These are phyloP conservation scores for Heliconius eleuchia DNA, from an alignment of 1,140 invertebrate genomes.

Conservation along the genomic window DNA sequence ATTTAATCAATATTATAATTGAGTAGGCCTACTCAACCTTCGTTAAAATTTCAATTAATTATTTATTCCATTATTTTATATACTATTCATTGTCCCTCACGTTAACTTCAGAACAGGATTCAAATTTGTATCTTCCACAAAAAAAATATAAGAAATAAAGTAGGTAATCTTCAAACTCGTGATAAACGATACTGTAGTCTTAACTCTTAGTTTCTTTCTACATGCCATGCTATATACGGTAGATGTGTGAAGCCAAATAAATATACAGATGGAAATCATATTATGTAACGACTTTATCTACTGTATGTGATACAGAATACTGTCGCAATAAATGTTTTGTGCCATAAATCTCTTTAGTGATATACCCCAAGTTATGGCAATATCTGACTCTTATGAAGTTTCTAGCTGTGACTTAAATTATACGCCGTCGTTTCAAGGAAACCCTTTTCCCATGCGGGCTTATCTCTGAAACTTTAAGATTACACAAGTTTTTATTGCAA, in stretches of 20 bases:
- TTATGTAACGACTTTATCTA: neutral
- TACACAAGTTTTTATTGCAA: slow-evolving; percentile 19
- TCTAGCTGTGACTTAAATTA: slow-evolving; percentile 5
- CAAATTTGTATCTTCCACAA: too few species aligned
- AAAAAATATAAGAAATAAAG: too few species aligned
- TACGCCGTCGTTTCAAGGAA: slow-evolving; percentile 3
- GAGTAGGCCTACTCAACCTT: too few species aligned
- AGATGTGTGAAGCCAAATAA: neutral
- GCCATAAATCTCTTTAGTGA: neutral
- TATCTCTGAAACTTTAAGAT: slow-evolving; percentile 7
- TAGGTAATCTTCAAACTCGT: too few species aligned
- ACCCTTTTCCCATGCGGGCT: slow-evolving; percentile 3
- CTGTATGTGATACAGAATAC: neutral
- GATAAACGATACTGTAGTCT: too few species aligned
- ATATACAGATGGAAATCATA: neutral
- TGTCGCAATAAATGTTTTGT: slow-evolving; percentile 4
- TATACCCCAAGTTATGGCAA: neutral
- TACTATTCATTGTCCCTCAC: too few species aligned
- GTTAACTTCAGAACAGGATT: too few species aligned
- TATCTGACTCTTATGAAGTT: slow-evolving; percentile 6
- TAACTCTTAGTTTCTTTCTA: too few species aligned
- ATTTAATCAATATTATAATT: too few species aligned
- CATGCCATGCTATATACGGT: too few species aligned
- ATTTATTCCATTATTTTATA: too few species aligned
- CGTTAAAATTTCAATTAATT: too few species aligned